A percentile compares a stretch with the other conserved stretches of the same genome.
phyloP scores from a whole-genome alignment of 2,888 invertebrate genomes.

The Rapana venosa region DNA sequence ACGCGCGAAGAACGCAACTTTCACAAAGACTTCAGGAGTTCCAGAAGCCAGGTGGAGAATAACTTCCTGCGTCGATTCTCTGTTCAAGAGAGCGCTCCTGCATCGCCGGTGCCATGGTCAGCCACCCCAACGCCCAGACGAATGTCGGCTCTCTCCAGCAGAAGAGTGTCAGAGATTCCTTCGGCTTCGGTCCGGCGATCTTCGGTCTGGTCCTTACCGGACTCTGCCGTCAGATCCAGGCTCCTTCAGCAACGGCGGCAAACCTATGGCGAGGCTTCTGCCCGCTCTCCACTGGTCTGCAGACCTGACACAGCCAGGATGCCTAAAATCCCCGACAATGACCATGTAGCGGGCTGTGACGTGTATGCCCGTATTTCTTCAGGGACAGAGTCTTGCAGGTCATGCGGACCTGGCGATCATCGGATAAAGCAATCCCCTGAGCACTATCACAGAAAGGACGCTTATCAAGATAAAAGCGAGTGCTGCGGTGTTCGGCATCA shows the following conservation, averaged over 20 bases:
- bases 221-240: background rate
- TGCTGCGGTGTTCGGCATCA: background rate
- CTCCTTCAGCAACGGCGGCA: constrained; percentile 7
- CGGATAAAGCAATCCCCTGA: background rate
- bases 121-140: background rate
- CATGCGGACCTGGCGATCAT: background rate
- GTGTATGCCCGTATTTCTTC: background rate
- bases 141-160: background rate
- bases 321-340: background rate
- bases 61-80: constrained; percentile 10
- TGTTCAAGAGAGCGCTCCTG: background rate
- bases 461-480: background rate
- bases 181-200: background rate
- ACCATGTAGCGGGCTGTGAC: background rate
- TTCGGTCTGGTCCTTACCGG: constrained; percentile 20
- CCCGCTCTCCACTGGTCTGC: background rate
- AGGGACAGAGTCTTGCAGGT: background rate
- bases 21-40: constrained; percentile 35
- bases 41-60: constrained; percentile 17
- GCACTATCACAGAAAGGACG: background rate
- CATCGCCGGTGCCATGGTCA: background rate
- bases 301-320: background rate
- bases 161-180: background rate
- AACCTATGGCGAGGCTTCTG: constrained; percentile 21
- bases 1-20: constrained; percentile 10